These are phyloP conservation scores for Steinernema hermaphroditum DNA, from an alignment of 2,888 invertebrate genomes.

Conservation along the genomic window DNA sequence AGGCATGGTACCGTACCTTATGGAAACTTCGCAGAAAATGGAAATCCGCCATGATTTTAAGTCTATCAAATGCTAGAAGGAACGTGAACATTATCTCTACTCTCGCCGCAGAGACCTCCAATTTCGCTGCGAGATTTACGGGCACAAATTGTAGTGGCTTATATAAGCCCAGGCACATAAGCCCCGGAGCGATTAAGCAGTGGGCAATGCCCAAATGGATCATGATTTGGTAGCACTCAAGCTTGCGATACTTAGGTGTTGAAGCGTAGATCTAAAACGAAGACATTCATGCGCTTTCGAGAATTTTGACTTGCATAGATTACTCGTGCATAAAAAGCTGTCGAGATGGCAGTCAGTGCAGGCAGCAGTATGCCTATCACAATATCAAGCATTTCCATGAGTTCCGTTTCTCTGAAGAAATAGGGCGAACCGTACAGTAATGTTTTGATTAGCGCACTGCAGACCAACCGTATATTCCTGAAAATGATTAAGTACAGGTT, in stretches of 20 bases:
- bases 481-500: no score
- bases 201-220: not conserved
- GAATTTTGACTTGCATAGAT: not conserved
- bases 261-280: not conserved
- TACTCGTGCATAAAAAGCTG: not conserved
- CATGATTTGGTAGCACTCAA: not conserved
- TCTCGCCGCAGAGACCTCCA: not conserved
- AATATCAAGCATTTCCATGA: not conserved
- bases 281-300: not conserved
- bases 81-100: not conserved
- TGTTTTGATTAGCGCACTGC: no score
- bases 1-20: not conserved
- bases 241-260: not conserved
- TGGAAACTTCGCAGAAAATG: not conserved
- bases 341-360: not conserved
- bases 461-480: no score
- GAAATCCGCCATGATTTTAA: not conserved
- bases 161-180: not conserved
- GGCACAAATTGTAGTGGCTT: not conserved
- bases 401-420: no score
- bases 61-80: not conserved
- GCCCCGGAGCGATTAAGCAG: not conserved
- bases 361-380: not conserved
- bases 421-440: no score
- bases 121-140: not conserved